phyloP scores from a whole-genome alignment of 1,140 invertebrate genomes.

The Drosophila obscura region DNA sequence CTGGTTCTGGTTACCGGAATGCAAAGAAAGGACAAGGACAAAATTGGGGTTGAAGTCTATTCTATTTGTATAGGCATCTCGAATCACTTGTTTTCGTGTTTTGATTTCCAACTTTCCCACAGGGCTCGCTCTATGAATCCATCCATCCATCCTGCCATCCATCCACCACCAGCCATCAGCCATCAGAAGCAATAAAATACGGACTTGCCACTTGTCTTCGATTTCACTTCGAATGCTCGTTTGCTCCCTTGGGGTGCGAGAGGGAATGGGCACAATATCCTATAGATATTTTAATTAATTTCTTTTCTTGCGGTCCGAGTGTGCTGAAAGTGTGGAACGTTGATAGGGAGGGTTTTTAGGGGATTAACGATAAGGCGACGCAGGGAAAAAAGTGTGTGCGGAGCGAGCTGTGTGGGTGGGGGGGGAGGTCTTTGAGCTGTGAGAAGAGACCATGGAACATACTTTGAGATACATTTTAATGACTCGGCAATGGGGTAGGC shows the following conservation, averaged over 20 bases:
- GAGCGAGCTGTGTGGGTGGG: slow-evolving; percentile 31
- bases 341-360: slow-evolving; percentile 32
- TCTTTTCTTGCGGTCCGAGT: slow-evolving; percentile 35
- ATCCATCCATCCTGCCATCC: neutral
- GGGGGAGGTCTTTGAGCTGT: neutral
- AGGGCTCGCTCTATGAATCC: slow-evolving; percentile 35
- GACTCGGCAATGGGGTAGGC: slow-evolving; percentile 28
- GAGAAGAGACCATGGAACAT: slow-evolving; percentile 10
- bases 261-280: slow-evolving; percentile 10
- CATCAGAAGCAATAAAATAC: slow-evolving; percentile 50
- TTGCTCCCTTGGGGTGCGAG: slow-evolving; percentile 37
- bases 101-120: slow-evolving; percentile 79
- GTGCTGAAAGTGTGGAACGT: slow-evolving; percentile 33
- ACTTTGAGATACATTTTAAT: slow-evolving; percentile 41
- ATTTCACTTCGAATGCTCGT: slow-evolving; percentile 48
- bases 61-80: slow-evolving; percentile 65
- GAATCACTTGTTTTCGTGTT: slow-evolving; percentile 74
- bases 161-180: slow-evolving; percentile 33
- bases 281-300: slow-evolving; percentile 78
- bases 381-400: slow-evolving; percentile 61
- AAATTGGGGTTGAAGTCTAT: slow-evolving; percentile 31
- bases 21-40: slow-evolving; percentile 9
- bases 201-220: slow-evolving; percentile 70
- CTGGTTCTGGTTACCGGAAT: slow-evolving; percentile 39
- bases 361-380: slow-evolving; percentile 41